Percentiles rank a stretch among this genome's conserved stretches.
Evolutionary conservation across 2,888 invertebrate species (phyloP).

Genomic region (Hypomecis atomaria): DNA sequence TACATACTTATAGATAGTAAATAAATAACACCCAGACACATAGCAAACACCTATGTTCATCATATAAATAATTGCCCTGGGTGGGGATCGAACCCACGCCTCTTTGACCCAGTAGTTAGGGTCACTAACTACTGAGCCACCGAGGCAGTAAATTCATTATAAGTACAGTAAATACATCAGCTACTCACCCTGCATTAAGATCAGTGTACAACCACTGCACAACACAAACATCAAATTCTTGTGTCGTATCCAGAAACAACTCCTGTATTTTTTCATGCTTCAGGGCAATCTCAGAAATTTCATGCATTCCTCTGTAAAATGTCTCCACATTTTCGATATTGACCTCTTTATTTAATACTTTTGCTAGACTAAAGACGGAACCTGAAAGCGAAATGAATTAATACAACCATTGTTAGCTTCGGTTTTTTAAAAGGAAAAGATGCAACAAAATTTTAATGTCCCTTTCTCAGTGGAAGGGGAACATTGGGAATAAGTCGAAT

Average conservation of each 20-base stretch:
- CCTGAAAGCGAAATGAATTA: conserved; percentile 14
- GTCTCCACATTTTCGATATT: not conserved
- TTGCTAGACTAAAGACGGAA: conserved; percentile 11
- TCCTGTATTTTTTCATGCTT: conserved; percentile 44
- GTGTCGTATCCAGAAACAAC: conserved; percentile 49
- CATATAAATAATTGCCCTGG: no score
- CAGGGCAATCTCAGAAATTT: conserved; percentile 30
- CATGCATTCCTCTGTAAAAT: conserved; percentile 37
- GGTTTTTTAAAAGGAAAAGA: no score
- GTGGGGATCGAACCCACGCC: no score
- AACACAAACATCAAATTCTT: conserved; percentile 56
- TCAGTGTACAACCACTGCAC: conserved; percentile 57
- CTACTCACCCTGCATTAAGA: conserved; percentile 54
- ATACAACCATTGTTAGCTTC: not conserved
- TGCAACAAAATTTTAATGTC: no score
- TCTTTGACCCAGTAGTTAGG: no score
- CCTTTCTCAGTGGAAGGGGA: no score
- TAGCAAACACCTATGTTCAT: no score
- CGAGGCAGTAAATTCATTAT: no score
- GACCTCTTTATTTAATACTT: conserved; percentile 13
- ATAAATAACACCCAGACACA: no score
- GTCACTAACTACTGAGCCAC: no score
- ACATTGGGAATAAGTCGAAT: no score
- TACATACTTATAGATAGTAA: no score
- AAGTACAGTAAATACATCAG: not conserved